Evolutionary conservation across 2,888 invertebrate species (phyloP), one percentile per base, ranked within the genome.

Genomic region (Ochropacha duplaris): DNA sequence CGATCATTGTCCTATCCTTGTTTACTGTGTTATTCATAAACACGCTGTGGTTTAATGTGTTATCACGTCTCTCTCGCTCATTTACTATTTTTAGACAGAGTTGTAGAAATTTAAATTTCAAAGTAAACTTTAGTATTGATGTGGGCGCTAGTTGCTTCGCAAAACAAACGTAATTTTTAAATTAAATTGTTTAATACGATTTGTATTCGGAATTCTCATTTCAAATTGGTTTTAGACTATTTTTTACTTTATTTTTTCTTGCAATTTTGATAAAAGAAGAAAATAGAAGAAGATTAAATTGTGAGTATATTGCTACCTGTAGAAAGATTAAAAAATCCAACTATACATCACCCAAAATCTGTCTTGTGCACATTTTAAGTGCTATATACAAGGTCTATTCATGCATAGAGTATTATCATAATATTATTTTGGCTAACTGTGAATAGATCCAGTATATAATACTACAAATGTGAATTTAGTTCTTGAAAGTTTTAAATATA

Each of bases 51-150:
- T 67, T 60, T 67, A 65, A 59, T 63, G 59, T 68, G 74, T 78
- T 80, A 83, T 75, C 76, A 79, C 71, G 66, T 57, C 64, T 66
- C 64, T 70, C 73, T 74, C 69, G 65, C 69, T 72, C 68, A 58
- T 65, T 58, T 65, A 67, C 76, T 87, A 84, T 84, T 83, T 83
- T 74, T 83, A 86, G 83, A 71, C 64, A 57, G 62, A 39, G 44
- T 44, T 19, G 68, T 66, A 68, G 68, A 71, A 74, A 70, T 74
- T 12, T 12, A 12, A 31, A 31, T 12, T 31, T 61, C 64, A 55
- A 69, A 69, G 68, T 76, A 74, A 72, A 77, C 78, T 76, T 79
- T 75, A 77, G 70, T 72, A 70, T 69, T 59, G 61, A 68, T 66
- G 73, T 74, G 67, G 69, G 73, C 62, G 70, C 64, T 59, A 61